Conservation (phyloP, 1,140 invertebrate genomes). For the Cyclargus thomasi region DNA sequence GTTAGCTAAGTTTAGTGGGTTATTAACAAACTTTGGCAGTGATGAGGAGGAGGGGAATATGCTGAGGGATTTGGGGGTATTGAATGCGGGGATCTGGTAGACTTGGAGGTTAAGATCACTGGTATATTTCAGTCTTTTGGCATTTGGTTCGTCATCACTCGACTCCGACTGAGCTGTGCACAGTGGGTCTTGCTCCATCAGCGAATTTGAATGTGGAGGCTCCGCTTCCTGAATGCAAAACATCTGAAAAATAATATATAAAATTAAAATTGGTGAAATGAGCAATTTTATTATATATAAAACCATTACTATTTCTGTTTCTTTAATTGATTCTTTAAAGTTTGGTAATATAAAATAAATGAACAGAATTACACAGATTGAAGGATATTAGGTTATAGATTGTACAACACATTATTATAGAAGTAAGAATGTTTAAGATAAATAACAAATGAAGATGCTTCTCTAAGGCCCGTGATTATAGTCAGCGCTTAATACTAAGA, state of each 20-base stretch:
- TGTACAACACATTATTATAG: too few species aligned
- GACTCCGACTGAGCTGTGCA: conserved; percentile 42
- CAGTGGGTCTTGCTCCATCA: conserved; percentile 54
- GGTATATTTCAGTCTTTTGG: conserved; percentile 49
- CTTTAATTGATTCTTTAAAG: too few species aligned
- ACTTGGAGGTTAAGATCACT: conserved; percentile 57
- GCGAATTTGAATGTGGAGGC: conserved; percentile 40
- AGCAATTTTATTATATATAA: too few species aligned
- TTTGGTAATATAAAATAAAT: too few species aligned
- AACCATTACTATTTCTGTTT: too few species aligned
- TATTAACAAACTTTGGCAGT: conserved; percentile 64
- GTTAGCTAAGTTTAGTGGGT: conserved; percentile 62
- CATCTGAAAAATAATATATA: conserved; percentile 48
- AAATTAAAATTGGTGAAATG: too few species aligned
- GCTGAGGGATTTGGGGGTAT: conserved; percentile 46
- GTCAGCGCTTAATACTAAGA: too few species aligned
- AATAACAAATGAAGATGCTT: too few species aligned
- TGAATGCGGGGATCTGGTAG: conserved; percentile 59
- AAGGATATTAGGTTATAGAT: too few species aligned
- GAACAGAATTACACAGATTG: too few species aligned
- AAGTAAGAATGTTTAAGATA: too few species aligned
- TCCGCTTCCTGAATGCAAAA: conserved; percentile 63
- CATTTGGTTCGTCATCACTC: conserved; percentile 54
- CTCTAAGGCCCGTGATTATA: too few species aligned
- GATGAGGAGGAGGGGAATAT: conserved; percentile 43